Evolutionary conservation across 2,113 vertebrate species (phyloP).

Genomic region (Engystomops pustulosus): DNA sequence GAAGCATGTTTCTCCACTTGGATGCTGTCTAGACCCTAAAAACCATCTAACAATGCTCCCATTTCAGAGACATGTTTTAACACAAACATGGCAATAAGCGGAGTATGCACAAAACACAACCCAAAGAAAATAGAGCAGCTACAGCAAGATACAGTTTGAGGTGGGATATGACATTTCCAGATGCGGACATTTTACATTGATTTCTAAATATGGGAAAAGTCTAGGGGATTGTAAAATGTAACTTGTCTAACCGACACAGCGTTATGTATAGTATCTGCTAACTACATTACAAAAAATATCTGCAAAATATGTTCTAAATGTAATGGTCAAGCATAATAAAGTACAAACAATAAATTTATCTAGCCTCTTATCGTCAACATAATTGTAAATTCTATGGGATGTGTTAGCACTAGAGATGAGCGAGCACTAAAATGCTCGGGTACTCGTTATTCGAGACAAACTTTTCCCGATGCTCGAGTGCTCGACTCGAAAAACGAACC

Average conservation of each 20-base stretch:
- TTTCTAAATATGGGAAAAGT: constrained; percentile 59
- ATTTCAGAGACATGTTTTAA: constrained; percentile 7
- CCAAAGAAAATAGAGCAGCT: constrained; percentile 29
- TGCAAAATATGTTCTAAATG: constrained; percentile 30
- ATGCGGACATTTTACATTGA: constrained; percentile 57
- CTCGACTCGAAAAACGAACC: too few relatives aligned
- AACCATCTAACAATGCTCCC: constrained; percentile 29
- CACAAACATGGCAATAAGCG: constrained; percentile 10
- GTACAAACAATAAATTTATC: too few relatives aligned
- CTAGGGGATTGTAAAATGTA: constrained; percentile 62
- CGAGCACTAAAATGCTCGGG: too few relatives aligned
- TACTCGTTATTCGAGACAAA: too few relatives aligned
- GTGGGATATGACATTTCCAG: constrained; percentile 52
- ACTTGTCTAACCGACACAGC: constrained; percentile 43
- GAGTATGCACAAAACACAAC: constrained; percentile 11
- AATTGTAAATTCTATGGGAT: too few relatives aligned
- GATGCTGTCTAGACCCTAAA: neutral
- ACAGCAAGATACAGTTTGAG: constrained; percentile 20
- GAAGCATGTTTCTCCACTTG: neutral
- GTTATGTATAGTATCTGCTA: constrained; percentile 64
- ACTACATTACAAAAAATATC: constrained; percentile 52
- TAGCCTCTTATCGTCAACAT: too few relatives aligned
- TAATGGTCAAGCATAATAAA: constrained; percentile 14
- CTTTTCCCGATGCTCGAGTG: too few relatives aligned
- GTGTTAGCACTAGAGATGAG: too few relatives aligned